Conservation (phyloP, 2,113 vertebrate species). For the Epinephelus cyanopodus region DNA sequence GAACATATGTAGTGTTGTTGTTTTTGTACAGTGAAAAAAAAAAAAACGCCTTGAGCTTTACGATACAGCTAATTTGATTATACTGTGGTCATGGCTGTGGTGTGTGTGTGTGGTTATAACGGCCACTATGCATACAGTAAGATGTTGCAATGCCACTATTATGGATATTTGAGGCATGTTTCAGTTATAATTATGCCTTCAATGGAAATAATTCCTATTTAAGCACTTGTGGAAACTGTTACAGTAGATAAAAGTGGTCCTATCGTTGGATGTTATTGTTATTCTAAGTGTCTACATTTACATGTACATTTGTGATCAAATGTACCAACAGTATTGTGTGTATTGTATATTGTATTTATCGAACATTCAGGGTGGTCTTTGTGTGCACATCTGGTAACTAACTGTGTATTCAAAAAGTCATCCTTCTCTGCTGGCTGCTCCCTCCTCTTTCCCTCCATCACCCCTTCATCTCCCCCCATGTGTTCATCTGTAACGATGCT, state of each 20-base stretch:
- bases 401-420: constrained; percentile 32
- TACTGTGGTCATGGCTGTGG: constrained; percentile 18
- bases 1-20: constrained; percentile 58
- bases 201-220: constrained; percentile 52
- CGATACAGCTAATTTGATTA: constrained; percentile 34
- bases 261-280: constrained; percentile 35
- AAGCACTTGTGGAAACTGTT: constrained; percentile 66
- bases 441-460: neutral
- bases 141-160: constrained; percentile 50
- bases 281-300: constrained; percentile 46
- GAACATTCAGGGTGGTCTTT: constrained; percentile 36
- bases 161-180: constrained; percentile 57
- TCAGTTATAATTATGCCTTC: constrained; percentile 29
- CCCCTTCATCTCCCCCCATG: neutral
- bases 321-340: constrained; percentile 52
- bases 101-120: constrained; percentile 41
- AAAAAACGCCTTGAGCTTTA: constrained; percentile 52
- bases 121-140: constrained; percentile 21
- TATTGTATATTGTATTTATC: constrained; percentile 60
- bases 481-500: constrained; percentile 35
- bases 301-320: constrained; percentile 51
- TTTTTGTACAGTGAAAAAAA: constrained; percentile 64
- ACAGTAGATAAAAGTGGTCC: constrained; percentile 32
- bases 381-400: constrained; percentile 41
- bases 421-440: neutral